phyloP scores from a whole-genome alignment of 2,888 invertebrate species.

The Strigamia transsilvanica region DNA sequence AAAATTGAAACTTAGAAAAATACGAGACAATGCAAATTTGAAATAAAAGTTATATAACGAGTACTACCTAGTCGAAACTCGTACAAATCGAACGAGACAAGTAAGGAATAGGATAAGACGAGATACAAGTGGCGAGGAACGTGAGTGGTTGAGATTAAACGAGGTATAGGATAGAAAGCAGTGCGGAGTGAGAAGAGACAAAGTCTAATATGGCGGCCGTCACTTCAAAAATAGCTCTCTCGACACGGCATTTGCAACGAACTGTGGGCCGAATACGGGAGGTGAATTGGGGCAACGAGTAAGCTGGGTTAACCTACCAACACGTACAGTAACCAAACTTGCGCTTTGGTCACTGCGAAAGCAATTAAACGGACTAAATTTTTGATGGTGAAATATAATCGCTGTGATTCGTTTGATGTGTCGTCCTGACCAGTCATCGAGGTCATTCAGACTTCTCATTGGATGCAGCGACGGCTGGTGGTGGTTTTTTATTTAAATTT shows the following conservation, averaged over 20 bases:
- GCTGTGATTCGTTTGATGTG: slow-evolving; percentile 36
- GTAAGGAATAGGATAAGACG: background rate
- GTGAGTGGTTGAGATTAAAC: background rate
- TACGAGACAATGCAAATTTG: too few species aligned
- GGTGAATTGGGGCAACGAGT: background rate
- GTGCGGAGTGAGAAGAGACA: background rate
- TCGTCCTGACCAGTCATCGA: slow-evolving; percentile 51
- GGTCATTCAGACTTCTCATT: slow-evolving; percentile 16
- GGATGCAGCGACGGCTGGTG: background rate
- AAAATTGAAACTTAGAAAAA: too few species aligned
- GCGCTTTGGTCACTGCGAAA: background rate
- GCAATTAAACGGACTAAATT: background rate
- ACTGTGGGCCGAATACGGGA: background rate
- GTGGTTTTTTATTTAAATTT: slow-evolving; percentile 1
- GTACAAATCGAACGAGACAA: too few species aligned
- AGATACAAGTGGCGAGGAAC: background rate
- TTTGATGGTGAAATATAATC: slow-evolving; percentile 4
- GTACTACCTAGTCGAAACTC: too few species aligned
- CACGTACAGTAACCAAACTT: slow-evolving; percentile 1
- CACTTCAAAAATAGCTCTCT: slow-evolving; percentile 36
- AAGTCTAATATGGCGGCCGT: slow-evolving; percentile 50
- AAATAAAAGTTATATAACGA: too few species aligned
- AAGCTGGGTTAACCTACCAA: background rate
- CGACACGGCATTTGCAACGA: background rate
- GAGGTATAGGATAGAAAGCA: background rate